Conservation (phyloP, 2,113 vertebrate species). For the Copsychus sechellarum region DNA sequence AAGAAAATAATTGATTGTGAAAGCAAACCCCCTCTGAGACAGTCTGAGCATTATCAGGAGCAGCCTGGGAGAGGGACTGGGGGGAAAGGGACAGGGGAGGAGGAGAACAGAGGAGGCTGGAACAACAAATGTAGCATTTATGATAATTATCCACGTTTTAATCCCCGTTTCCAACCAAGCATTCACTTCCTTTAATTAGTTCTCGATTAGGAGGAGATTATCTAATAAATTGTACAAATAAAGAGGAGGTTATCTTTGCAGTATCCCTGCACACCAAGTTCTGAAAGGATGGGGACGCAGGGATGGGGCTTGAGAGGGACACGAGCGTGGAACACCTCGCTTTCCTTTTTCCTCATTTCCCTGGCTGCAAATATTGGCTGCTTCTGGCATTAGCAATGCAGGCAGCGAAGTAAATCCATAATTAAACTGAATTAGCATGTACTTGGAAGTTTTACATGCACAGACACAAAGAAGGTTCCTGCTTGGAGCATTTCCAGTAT, state of each 20-base stretch:
- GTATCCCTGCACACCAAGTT: not conserved
- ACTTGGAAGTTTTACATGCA: constrained; percentile 33
- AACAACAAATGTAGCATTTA: constrained; percentile 56
- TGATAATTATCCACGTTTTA: constrained; percentile 69
- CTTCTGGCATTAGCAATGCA: not conserved
- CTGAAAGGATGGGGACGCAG: not conserved
- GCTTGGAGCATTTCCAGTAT: constrained; percentile 38
- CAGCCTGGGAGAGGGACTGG: constrained; percentile 40
- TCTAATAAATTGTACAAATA: constrained; percentile 74
- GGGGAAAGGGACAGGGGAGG: not conserved
- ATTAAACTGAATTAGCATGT: constrained; percentile 67
- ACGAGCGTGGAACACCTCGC: not conserved
- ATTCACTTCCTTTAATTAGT: constrained; percentile 75
- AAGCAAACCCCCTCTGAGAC: constrained; percentile 53
- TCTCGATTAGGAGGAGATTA: constrained; percentile 73
- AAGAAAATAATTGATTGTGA: constrained; percentile 58
- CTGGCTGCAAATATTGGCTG: constrained; percentile 5
- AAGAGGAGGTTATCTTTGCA: constrained; percentile 41
- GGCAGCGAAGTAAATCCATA: constrained; percentile 53
- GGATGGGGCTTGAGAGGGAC: not conserved
- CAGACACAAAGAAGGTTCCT: constrained; percentile 22
- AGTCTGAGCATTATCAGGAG: constrained; percentile 43
- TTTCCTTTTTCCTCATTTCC: not conserved
- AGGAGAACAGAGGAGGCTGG: not conserved
- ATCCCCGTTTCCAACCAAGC: constrained; percentile 71